A percentile compares a stretch with the other conserved stretches of the same genome.
phyloP scores from a whole-genome alignment of 1,140 invertebrate species.

The Tribolium madens region DNA sequence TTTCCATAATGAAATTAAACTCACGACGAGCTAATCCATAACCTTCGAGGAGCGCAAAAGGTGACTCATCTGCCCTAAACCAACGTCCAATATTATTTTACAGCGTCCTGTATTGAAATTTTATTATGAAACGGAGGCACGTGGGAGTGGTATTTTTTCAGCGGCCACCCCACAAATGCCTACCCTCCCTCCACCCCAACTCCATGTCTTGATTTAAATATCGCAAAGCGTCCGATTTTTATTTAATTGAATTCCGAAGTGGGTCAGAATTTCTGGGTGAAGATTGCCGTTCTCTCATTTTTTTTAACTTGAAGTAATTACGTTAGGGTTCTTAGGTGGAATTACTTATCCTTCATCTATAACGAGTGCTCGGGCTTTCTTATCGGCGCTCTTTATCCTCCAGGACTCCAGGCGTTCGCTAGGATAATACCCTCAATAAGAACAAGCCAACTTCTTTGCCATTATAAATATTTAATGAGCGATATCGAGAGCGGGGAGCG shows the following conservation, averaged over 20 bases:
- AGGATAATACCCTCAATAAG: slow-evolving; percentile 35
- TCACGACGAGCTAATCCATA: slow-evolving; percentile 32
- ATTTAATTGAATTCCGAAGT: slow-evolving; percentile 26
- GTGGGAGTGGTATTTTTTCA: too few relatives aligned
- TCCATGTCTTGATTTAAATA: slow-evolving; percentile 57
- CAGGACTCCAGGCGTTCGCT: slow-evolving; percentile 23
- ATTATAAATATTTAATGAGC: slow-evolving; percentile 44
- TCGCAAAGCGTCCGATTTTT: background rate
- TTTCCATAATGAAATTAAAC: slow-evolving; percentile 45
- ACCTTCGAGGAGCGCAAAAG: slow-evolving; percentile 3
- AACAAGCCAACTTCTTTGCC: slow-evolving; percentile 33
- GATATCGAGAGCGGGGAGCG: background rate
- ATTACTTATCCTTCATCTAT: slow-evolving; percentile 53
- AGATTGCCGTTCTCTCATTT: too few relatives aligned
- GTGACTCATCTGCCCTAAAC: slow-evolving; percentile 39
- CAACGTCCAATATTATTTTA: slow-evolving; percentile 33
- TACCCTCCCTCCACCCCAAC: too few relatives aligned
- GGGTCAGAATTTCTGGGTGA: background rate
- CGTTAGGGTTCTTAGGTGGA: slow-evolving; percentile 52
- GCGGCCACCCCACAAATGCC: too few relatives aligned
- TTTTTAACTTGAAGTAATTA: slow-evolving; percentile 50
- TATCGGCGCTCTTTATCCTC: slow-evolving; percentile 31
- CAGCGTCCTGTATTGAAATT: slow-evolving; percentile 28
- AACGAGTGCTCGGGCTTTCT: slow-evolving; percentile 31
- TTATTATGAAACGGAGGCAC: slow-evolving; percentile 42